Percentiles rank a stretch among this genome's conserved stretches.
phyloP scores from a whole-genome alignment of 2,113 vertebrate species.

The Paramisgurnus dabryanus region DNA sequence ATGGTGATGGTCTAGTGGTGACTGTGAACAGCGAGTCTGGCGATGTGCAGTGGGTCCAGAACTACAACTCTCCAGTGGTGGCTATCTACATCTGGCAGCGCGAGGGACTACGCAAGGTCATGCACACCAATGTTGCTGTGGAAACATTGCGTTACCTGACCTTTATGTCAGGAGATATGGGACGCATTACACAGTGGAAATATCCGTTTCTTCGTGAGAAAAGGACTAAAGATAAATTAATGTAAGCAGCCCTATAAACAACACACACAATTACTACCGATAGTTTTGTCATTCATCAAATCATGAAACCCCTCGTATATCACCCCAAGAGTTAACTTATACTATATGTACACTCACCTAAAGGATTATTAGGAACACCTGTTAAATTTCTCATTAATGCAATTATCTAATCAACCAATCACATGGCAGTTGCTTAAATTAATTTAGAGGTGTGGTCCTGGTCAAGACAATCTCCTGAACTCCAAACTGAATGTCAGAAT shows the following conservation, averaged over 20 bases:
- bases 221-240: conserved; percentile 92
- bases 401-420: too few species aligned
- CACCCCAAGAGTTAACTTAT: too few species aligned
- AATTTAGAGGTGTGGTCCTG: too few species aligned
- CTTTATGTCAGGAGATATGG: conserved; percentile 95
- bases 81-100: conserved; percentile 97
- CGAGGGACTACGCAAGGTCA: conserved; percentile 88
- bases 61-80: conserved; percentile 96
- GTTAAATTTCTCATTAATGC: too few species aligned
- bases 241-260: conserved; percentile 70
- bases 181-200: conserved; percentile 97
- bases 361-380: too few species aligned
- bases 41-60: conserved; percentile 93
- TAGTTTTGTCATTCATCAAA: neutral
- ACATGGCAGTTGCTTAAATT: too few species aligned
- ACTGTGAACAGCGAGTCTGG: conserved; percentile 94
- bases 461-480: too few species aligned
- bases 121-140: conserved; percentile 91
- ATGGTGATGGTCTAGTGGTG: conserved; percentile 95
- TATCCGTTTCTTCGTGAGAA: conserved; percentile 95
- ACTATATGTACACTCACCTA: too few species aligned
- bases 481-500: too few species aligned
- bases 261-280: neutral
- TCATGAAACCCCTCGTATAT: too few species aligned
- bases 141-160: conserved; percentile 97